Percentiles rank a stretch among this genome's conserved stretches.
phyloP scores from a whole-genome alignment of 2,888 invertebrate species.

The Thymelicus sylvestris region DNA sequence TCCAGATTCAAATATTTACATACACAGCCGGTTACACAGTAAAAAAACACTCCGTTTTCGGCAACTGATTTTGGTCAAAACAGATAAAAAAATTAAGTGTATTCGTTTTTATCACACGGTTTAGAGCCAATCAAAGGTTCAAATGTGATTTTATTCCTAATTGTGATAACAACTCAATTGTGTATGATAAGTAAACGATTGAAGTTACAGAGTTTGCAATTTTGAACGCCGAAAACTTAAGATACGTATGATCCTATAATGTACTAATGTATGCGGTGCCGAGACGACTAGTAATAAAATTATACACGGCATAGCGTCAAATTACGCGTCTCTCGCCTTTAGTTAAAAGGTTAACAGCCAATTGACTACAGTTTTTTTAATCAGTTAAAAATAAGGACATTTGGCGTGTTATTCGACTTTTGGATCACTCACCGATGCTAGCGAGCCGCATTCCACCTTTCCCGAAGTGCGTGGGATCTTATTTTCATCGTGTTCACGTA shows the following conservation, averaged over 20 bases:
- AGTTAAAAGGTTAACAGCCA: conserved; percentile 85
- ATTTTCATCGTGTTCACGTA: conserved; percentile 85
- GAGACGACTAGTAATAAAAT: conserved; percentile 80
- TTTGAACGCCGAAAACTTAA: conserved; percentile 59
- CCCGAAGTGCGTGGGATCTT: conserved; percentile 80
- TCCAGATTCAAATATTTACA: conserved; percentile 15
- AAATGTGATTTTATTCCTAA: conserved; percentile 73
- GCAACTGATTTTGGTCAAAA: conserved; percentile 38
- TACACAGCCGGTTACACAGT: conserved; percentile 25
- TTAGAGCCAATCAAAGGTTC: conserved; percentile 79
- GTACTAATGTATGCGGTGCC: conserved; percentile 71
- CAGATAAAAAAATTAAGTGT: conserved; percentile 50
- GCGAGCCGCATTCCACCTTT: conserved; percentile 81
- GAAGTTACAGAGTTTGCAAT: conserved; percentile 53
- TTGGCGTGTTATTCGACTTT: conserved; percentile 57
- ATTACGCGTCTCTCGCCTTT: conserved; percentile 84
- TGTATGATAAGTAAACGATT: conserved; percentile 71
- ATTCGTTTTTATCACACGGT: conserved; percentile 67
- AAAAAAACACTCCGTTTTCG: conserved; percentile 27
- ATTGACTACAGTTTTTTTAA: conserved; percentile 84
- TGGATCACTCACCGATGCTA: conserved; percentile 76
- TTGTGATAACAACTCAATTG: conserved; percentile 79
- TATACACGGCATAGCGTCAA: conserved; percentile 82
- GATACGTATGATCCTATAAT: conserved; percentile 47
- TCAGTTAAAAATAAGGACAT: conserved; percentile 83